phyloP scores from a whole-genome alignment of 2,797 vertebrate species.

The Amblyraja radiata region DNA sequence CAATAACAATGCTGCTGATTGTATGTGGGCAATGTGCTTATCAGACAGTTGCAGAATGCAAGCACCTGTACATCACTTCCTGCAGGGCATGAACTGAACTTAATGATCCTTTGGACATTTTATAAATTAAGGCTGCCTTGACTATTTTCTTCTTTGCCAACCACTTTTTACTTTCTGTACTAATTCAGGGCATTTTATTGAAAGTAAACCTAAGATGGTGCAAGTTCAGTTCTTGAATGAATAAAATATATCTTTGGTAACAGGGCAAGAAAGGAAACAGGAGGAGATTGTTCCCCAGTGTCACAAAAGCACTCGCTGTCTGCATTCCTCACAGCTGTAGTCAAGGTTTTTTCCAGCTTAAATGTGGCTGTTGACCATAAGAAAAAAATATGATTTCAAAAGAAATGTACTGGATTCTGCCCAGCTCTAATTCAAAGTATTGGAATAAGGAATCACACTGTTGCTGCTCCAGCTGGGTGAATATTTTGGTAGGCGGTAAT shows the following conservation, averaged over 20 bases:
- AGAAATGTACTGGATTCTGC: neutral
- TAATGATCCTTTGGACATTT: constrained; percentile 25
- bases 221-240: neutral
- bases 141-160: neutral
- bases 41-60: neutral
- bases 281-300: neutral
- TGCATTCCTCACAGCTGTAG: neutral
- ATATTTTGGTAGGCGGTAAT: neutral
- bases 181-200: neutral
- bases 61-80: constrained; percentile 9
- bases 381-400: neutral
- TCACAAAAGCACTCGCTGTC: neutral
- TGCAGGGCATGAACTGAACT: neutral
- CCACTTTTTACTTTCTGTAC: neutral
- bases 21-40: neutral
- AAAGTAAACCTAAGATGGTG: neutral
- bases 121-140: neutral
- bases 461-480: neutral
- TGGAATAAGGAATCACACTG: neutral
- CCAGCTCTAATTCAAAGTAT: neutral
- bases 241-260: neutral
- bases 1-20: neutral
- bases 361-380: neutral
- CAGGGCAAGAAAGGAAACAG: neutral
- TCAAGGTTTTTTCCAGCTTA: neutral